phyloP scores from a whole-genome alignment of 1,140 invertebrate genomes.

The Drosophila fuyamai region DNA sequence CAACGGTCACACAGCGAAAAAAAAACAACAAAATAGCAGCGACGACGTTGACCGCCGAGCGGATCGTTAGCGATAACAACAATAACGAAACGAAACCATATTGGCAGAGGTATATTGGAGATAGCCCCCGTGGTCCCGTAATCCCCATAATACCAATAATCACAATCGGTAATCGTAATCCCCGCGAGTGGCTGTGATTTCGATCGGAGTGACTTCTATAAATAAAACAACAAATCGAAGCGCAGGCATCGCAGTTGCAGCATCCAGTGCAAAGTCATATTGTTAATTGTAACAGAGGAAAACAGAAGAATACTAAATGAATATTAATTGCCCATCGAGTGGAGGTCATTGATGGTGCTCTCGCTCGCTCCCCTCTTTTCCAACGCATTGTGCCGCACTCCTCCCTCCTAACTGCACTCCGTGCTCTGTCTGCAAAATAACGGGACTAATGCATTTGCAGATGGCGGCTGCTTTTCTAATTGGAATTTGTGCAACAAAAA shows the following conservation, averaged over 20 bases:
- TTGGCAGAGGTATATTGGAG: constrained; percentile 1
- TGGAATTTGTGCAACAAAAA: constrained; percentile 67
- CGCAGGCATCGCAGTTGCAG: constrained; percentile 1
- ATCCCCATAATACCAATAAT: background rate
- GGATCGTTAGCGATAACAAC: constrained; percentile 24
- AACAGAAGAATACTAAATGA: constrained; percentile 51
- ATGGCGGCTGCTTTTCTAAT: constrained; percentile 58
- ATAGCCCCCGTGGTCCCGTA: background rate
- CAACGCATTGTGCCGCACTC: constrained; percentile 1
- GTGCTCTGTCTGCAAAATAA: constrained; percentile 60
- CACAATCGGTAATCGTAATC: background rate
- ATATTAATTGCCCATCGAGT: constrained; percentile 75
- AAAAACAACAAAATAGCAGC: constrained; percentile 9
- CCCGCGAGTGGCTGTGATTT: constrained; percentile 5
- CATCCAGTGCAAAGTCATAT: constrained; percentile 23
- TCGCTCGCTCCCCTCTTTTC: background rate
- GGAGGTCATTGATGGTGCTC: constrained; percentile 44
- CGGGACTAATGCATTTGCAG: constrained; percentile 65
- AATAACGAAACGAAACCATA: constrained; percentile 31
- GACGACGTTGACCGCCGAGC: constrained; percentile 18
- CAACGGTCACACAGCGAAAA: constrained; percentile 2
- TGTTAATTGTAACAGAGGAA: constrained; percentile 30
- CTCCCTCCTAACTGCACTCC: constrained; percentile 22
- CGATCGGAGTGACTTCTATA: constrained; percentile 22
- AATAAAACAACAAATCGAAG: constrained; percentile 27